Evolutionary conservation across 1,140 invertebrate species (phyloP).

Genomic region (Aleiodes sp.): DNA sequence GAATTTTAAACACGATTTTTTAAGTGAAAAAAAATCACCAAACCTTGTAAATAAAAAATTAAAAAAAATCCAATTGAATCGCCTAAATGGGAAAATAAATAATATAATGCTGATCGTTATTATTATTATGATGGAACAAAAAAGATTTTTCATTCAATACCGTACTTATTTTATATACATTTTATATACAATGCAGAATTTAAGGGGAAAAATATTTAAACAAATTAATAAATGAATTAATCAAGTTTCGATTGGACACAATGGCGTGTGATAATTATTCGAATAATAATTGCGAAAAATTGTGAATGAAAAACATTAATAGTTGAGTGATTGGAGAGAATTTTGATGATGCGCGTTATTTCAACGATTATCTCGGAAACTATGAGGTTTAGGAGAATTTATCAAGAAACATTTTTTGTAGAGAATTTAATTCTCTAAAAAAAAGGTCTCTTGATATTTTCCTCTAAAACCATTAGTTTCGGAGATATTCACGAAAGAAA

Average conservation of each 20-base stretch:
- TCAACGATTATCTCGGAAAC: too few relatives aligned
- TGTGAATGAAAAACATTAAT: too few relatives aligned
- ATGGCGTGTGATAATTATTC: constrained; percentile 7
- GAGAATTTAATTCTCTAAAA: too few relatives aligned
- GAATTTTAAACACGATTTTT: neutral
- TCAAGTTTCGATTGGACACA: constrained; percentile 21
- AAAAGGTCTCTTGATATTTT: too few relatives aligned
- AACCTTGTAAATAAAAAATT: constrained; percentile 6
- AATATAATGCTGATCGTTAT: constrained; percentile 22
- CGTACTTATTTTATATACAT: constrained; percentile 45
- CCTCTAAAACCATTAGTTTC: too few relatives aligned
- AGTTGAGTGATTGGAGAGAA: too few relatives aligned
- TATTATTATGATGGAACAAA: constrained; percentile 22
- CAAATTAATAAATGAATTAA: constrained; percentile 23
- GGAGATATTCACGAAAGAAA: too few relatives aligned
- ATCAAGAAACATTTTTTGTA: too few relatives aligned
- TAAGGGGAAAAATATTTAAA: constrained; percentile 32
- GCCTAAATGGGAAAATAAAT: neutral
- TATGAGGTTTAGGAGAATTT: too few relatives aligned
- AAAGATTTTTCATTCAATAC: constrained; percentile 37
- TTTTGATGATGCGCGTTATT: too few relatives aligned
- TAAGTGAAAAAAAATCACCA: constrained; percentile 16
- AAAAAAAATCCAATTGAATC: neutral
- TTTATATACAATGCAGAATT: constrained; percentile 39
- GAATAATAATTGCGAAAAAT: neutral